Evolutionary conservation across 2,888 invertebrate genomes (phyloP).

Genomic region (Macaria liturata): DNA sequence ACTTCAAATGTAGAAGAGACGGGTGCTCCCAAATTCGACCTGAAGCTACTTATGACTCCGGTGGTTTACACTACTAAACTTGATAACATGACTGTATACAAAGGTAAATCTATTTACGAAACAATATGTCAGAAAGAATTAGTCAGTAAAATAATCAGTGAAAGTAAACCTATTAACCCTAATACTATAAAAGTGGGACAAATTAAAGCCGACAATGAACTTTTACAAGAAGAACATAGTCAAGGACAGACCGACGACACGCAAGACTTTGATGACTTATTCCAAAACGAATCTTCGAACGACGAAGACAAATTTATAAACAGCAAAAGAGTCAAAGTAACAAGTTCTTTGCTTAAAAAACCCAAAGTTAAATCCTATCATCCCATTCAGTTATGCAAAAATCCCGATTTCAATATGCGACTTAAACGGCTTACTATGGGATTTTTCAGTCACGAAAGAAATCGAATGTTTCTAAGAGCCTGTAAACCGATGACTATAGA

Average conservation of each 20-base stretch:
- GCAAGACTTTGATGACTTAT: slow-evolving; percentile 21
- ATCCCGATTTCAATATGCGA: slow-evolving; percentile 74
- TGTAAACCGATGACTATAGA: slow-evolving; percentile 71
- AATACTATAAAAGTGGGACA: slow-evolving; percentile 33
- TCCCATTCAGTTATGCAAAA: slow-evolving; percentile 68
- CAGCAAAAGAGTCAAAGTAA: slow-evolving; percentile 46
- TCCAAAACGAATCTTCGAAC: slow-evolving; percentile 20
- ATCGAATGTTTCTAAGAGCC: slow-evolving; percentile 55
- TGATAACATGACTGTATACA: slow-evolving; percentile 59
- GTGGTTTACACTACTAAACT: slow-evolving; percentile 62
- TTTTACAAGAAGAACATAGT: neutral
- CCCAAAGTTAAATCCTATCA: slow-evolving; percentile 61
- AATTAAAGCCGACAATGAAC: slow-evolving; percentile 8
- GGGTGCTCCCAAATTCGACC: slow-evolving; percentile 51
- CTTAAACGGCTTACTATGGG: slow-evolving; percentile 62
- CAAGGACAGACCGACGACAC: slow-evolving; percentile 5
- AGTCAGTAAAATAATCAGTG: slow-evolving; percentile 49
- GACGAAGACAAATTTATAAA: slow-evolving; percentile 27
- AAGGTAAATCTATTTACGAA: slow-evolving; percentile 36
- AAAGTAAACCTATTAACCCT: slow-evolving; percentile 57
- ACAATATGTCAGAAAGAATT: slow-evolving; percentile 44
- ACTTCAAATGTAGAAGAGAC: slow-evolving; percentile 20
- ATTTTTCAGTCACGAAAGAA: slow-evolving; percentile 60
- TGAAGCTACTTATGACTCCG: slow-evolving; percentile 65
- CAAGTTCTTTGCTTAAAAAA: slow-evolving; percentile 62